These are phyloP conservation scores for Cantharis rufa DNA, from an alignment of 2,888 invertebrate species.

Conservation along the genomic window DNA sequence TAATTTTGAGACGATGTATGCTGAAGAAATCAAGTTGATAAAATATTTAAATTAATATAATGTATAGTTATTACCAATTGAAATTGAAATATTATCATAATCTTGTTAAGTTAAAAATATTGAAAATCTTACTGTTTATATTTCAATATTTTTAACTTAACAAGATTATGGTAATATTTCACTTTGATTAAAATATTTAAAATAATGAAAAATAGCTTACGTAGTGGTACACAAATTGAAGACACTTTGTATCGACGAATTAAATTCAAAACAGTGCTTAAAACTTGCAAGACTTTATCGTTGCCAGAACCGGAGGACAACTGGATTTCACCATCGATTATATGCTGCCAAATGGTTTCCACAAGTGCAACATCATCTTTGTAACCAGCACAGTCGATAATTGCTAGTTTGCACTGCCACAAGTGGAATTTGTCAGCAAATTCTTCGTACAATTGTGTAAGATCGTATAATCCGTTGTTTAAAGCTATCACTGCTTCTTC, in stretches of 20 bases:
- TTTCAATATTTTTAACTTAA: no score
- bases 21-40: slow-evolving; percentile 39
- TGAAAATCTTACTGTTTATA: no score
- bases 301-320: slow-evolving; percentile 54
- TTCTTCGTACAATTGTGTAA: slow-evolving; percentile 89
- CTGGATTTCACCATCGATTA: slow-evolving; percentile 68
- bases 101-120: no score
- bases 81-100: no score
- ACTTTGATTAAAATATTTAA: slow-evolving; percentile 2
- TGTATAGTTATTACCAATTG: no score
- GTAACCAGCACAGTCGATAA: slow-evolving; percentile 93
- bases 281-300: slow-evolving; percentile 69
- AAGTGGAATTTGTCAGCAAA: slow-evolving; percentile 89
- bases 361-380: slow-evolving; percentile 80
- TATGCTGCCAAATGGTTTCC: slow-evolving; percentile 90
- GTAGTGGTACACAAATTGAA: slow-evolving; percentile 85
- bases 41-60: not conserved
- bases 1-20: slow-evolving; percentile 77
- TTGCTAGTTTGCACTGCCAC: slow-evolving; percentile 92
- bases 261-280: slow-evolving; percentile 76
- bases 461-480: slow-evolving; percentile 81
- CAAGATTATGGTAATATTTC: no score
- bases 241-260: slow-evolving; percentile 80
- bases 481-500: slow-evolving; percentile 70
- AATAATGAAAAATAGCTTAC: slow-evolving; percentile 57